Conservation (phyloP, 1,140 invertebrate genomes). For the Bicyclus anynana region DNA sequence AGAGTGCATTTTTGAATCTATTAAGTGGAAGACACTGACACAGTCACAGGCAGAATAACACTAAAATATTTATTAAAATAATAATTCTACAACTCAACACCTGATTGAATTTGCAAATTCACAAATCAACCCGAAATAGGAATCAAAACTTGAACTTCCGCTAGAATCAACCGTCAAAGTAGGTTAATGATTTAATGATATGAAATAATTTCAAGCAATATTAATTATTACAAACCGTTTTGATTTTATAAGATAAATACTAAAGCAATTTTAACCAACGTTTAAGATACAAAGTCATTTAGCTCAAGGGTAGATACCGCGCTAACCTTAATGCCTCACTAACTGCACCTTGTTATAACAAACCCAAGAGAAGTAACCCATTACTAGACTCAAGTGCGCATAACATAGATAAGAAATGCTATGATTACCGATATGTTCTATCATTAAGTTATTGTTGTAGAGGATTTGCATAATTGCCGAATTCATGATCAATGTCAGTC, state of each 20-base stretch:
- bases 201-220: not conserved
- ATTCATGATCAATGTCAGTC: too few species aligned
- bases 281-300: not conserved
- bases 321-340: not conserved
- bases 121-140: too few species aligned
- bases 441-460: not conserved
- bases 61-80: too few species aligned
- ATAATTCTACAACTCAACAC: too few species aligned
- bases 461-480: not conserved
- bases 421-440: too few species aligned
- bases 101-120: too few species aligned
- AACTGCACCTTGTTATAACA: not conserved
- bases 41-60: too few species aligned
- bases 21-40: too few species aligned
- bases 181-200: too few species aligned
- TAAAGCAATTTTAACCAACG: not conserved
- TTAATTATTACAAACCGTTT: not conserved
- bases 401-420: not conserved
- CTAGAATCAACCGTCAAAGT: too few species aligned
- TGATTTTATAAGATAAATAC: not conserved
- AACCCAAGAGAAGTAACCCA: not conserved
- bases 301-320: constrained; percentile 4
- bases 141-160: too few species aligned
- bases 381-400: not conserved
- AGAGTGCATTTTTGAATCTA: too few species aligned